Base-by-base conservation (phyloP, 2,113 vertebrate genomes). In the Gymnobelideus leadbeateri region DNA sequence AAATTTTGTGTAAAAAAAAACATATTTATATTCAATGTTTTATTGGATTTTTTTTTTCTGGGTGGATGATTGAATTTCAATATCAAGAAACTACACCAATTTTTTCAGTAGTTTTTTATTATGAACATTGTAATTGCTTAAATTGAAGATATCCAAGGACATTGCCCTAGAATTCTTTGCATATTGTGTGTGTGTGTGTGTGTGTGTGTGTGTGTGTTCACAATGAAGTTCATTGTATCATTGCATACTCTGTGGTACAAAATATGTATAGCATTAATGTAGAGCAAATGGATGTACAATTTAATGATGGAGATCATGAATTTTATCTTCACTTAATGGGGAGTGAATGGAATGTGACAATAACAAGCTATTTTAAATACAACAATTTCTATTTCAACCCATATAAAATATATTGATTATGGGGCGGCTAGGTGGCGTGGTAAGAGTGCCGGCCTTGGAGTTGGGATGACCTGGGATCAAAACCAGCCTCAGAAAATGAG, bases 331-430 rank as follows among this genome's bases (percentile, higher is more conserved):
- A 99, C 98, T 99, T 98, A 98, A 98, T 99, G 98, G 98, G 98
- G 98, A 99, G 98, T 98, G 97, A 99, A 98, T 98, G 97, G 95
- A 99, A 99, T 98, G 99, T 99, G 99, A 99, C 99, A 99, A 99
- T 99, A 99, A 99, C 97, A 97, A 98, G 98, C 98, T 98, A 98
- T 98, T 99, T 98, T 97, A 98, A 98, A 98, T 52, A 1, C 55
- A 98, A 98, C 97, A 98, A 98, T 99, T 99, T 98, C 95, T 98
- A 98, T 98, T 98, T 98, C 98, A 99, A 99, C 99, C 99, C 99
- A 99, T 99, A 99, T 98, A 98, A 98, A 99, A 98, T 99, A 98
- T n/a, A n/a, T n/a, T n/a, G n/a, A n/a, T n/a, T n/a, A n/a, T n/a
- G n/a, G n/a, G n/a, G n/a, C n/a, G n/a, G n/a, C n/a, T n/a, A n/a